phyloP scores from a whole-genome alignment of 2,113 vertebrate genomes.

The Ageneiosus marmoratus region DNA sequence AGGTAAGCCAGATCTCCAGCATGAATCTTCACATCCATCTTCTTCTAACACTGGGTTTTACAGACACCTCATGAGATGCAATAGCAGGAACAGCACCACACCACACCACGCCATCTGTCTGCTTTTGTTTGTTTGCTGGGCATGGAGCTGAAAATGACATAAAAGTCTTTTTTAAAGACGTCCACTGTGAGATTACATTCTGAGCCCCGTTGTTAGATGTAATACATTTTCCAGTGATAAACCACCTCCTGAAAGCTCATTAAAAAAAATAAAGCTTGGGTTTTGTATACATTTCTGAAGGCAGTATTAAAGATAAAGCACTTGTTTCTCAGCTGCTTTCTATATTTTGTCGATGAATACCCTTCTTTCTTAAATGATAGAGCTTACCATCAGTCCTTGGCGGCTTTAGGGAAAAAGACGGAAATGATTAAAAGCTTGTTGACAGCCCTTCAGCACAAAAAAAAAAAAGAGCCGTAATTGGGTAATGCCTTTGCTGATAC shows the following conservation, averaged over 20 bases:
- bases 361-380: not conserved
- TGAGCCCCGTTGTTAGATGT: not conserved
- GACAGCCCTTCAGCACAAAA: conserved; percentile 25
- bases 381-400: not conserved
- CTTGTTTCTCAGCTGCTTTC: not conserved
- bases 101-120: conserved; percentile 22
- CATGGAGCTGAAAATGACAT: conserved; percentile 6
- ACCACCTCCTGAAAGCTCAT: conserved; percentile 16
- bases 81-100: conserved; percentile 13
- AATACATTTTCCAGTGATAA: not conserved
- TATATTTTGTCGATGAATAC: conserved; percentile 14
- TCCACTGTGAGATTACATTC: not conserved
- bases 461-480: conserved; percentile 34
- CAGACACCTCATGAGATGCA: conserved; percentile 2
- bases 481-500: conserved; percentile 28
- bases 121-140: conserved; percentile 16
- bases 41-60: conserved; percentile 8
- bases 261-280: conserved; percentile 1
- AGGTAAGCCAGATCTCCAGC: conserved; percentile 16
- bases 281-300: not conserved
- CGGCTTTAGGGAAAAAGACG: not conserved
- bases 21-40: conserved; percentile 16
- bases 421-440: conserved; percentile 41
- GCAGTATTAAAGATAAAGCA: not conserved
- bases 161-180: conserved; percentile 8